Percentiles rank a stretch among this genome's conserved stretches.
phyloP scores from a whole-genome alignment of 2,797 vertebrate species.

The Threskiornis aethiopicus region DNA sequence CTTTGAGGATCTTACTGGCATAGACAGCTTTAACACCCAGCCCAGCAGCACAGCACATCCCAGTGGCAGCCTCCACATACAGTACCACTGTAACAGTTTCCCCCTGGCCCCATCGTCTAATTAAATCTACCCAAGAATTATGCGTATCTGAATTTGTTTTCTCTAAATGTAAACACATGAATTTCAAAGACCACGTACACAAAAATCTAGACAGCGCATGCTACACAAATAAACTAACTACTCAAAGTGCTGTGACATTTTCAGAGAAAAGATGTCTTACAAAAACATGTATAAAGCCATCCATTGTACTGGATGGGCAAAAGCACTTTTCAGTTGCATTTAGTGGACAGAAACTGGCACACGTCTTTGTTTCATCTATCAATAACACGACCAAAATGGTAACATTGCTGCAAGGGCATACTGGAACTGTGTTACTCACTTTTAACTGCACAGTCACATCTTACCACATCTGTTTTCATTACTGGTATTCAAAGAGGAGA shows the following conservation, averaged over 20 bases:
- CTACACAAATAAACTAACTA: neutral
- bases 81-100: fast-evolving
- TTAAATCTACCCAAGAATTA: neutral
- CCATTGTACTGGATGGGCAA: neutral
- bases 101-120: neutral
- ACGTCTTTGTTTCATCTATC: neutral
- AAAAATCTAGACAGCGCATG: neutral
- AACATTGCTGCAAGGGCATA: neutral
- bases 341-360: neutral
- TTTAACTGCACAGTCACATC: neutral
- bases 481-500: neutral
- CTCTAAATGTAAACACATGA: neutral
- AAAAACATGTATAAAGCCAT: neutral
- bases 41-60: neutral
- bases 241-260: neutral
- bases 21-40: neutral
- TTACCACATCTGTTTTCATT: neutral
- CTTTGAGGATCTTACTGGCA: neutral
- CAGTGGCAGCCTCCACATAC: neutral
- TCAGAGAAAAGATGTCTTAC: neutral
- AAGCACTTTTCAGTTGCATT: neutral
- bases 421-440: neutral
- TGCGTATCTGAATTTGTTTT: neutral
- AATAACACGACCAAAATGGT: fast-evolving
- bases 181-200: neutral